Evolutionary conservation across 2,797 vertebrate species (phyloP).

Genomic region (Hoplostethus mediterraneus): DNA sequence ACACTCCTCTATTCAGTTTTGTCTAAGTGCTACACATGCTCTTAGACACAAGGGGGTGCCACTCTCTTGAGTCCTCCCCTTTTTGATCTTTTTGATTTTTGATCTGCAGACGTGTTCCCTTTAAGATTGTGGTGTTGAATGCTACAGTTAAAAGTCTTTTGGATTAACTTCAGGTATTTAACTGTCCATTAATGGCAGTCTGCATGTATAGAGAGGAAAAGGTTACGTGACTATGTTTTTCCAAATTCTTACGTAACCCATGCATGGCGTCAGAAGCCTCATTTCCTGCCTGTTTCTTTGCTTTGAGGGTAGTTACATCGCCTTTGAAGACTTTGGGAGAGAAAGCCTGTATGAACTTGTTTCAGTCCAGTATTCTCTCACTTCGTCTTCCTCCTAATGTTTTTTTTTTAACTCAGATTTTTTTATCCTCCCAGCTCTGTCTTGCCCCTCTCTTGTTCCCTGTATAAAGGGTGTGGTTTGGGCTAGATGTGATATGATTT

Average conservation of each 20-base stretch:
- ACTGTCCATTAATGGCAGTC: not conserved
- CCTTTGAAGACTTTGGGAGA: conserved; percentile 7
- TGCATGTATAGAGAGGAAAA: not conserved
- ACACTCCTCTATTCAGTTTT: conserved; percentile 32
- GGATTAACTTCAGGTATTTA: not conserved
- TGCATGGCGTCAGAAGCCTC: conserved; percentile 26
- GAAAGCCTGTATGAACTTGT: conserved; percentile 4
- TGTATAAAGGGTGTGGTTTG: conserved; percentile 54
- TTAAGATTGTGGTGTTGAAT: not conserved
- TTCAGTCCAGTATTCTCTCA: not conserved
- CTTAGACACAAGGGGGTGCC: conserved; percentile 63
- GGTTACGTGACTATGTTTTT: not conserved
- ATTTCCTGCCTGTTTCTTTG: conserved; percentile 46
- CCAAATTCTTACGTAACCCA: conserved; percentile 21
- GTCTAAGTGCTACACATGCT: conserved; percentile 12
- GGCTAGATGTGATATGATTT: conserved; percentile 39
- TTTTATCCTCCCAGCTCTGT: conserved; percentile 3
- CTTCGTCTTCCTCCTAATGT: not conserved
- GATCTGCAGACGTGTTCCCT: not conserved
- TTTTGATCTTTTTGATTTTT: conserved; percentile 9
- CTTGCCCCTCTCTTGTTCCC: too few species aligned
- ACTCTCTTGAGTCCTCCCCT: conserved; percentile 8
- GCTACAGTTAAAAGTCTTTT: not conserved
- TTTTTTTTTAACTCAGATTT: not conserved
- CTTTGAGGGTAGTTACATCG: not conserved